phyloP scores from a whole-genome alignment of 2,113 vertebrate species.

The Vimba vimba region DNA sequence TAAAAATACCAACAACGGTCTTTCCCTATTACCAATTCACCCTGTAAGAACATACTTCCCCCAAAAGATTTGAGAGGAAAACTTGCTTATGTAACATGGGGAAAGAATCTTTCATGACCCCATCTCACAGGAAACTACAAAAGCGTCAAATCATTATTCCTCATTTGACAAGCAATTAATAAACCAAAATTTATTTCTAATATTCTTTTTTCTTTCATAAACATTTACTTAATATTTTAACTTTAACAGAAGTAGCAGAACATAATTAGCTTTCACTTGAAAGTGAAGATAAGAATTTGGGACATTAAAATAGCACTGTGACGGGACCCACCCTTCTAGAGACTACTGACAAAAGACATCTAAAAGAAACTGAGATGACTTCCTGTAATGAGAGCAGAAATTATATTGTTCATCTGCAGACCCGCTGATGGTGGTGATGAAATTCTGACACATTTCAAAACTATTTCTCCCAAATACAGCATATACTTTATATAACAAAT shows the following conservation, averaged over 20 bases:
- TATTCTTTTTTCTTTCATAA: not conserved
- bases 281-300: not conserved
- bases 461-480: not conserved
- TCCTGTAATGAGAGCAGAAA: not conserved
- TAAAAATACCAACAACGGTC: not conserved
- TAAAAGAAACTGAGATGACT: not conserved
- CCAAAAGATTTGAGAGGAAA: not conserved
- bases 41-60: not conserved
- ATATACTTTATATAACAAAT: not conserved
- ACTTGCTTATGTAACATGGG: not conserved
- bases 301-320: not conserved
- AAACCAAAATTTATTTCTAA: not conserved
- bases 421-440: not conserved
- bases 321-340: not conserved
- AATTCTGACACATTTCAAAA: not conserved
- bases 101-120: not conserved
- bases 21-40: not conserved
- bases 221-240: not conserved
- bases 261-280: not conserved
- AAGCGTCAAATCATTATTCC: not conserved
- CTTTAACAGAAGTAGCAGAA: not conserved
- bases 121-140: not conserved
- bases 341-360: not conserved
- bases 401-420: not conserved
- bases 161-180: not conserved